phyloP scores from a whole-genome alignment of 2,113 vertebrate species.

The Colossoma macropomum region DNA sequence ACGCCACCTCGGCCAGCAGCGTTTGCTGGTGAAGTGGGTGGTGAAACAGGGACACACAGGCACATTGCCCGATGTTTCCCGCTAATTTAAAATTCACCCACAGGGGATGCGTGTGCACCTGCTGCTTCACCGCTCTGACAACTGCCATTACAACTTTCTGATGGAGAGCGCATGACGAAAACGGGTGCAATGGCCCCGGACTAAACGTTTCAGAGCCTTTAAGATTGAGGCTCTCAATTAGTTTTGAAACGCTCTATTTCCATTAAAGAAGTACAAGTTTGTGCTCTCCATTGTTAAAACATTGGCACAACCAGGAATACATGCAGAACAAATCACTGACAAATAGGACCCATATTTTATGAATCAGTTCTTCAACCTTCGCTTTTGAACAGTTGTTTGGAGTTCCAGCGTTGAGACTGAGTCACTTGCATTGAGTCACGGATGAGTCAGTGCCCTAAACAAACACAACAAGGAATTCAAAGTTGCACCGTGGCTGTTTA shows the following conservation, averaged over 20 bases:
- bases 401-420: slow-evolving; percentile 15
- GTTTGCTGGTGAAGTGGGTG: slow-evolving; percentile 11
- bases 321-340: neutral
- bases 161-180: slow-evolving; percentile 19
- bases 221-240: slow-evolving; percentile 1
- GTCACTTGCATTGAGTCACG: slow-evolving; percentile 34
- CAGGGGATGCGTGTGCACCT: neutral
- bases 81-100: slow-evolving; percentile 37
- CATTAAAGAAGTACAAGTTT: neutral
- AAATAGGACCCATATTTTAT: neutral
- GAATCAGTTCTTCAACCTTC: slow-evolving; percentile 14
- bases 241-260: neutral
- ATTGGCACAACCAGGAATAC: neutral
- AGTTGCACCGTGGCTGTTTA: slow-evolving; percentile 7
- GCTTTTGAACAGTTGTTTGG: slow-evolving; percentile 1
- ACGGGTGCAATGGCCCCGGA: slow-evolving; percentile 22
- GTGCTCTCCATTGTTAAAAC: neutral
- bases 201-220: neutral
- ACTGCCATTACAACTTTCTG: slow-evolving; percentile 24
- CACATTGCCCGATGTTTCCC: slow-evolving; percentile 27
- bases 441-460: slow-evolving; percentile 37
- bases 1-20: slow-evolving; percentile 2
- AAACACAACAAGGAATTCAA: slow-evolving; percentile 22
- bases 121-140: slow-evolving; percentile 23
- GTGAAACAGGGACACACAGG: slow-evolving; percentile 22